Percentiles rank a stretch among this genome's conserved stretches.
phyloP scores from a whole-genome alignment of 2,113 vertebrate genomes.

The Sceloporus undulatus region DNA sequence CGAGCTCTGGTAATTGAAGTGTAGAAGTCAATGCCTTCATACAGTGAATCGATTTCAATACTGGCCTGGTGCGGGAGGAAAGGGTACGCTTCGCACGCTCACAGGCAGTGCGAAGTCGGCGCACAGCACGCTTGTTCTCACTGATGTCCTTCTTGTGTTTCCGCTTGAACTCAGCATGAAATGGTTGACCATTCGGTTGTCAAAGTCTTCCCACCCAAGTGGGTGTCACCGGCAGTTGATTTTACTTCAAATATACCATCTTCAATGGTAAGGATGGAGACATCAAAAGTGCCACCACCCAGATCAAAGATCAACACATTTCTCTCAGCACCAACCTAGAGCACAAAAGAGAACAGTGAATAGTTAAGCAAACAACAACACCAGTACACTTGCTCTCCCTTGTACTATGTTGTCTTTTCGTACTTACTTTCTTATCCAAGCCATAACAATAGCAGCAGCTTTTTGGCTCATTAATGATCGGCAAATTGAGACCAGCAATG shows the following conservation, averaged over 20 bases:
- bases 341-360: rapidly evolving
- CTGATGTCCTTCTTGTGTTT: slow-evolving; percentile 93
- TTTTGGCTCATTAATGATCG: slow-evolving; percentile 87
- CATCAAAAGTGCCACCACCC: slow-evolving; percentile 94
- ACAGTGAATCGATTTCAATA: slow-evolving; percentile 91
- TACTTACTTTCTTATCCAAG: slow-evolving; percentile 82
- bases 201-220: slow-evolving; percentile 90
- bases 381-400: rapidly evolving
- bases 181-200: slow-evolving; percentile 90
- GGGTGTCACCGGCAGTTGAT: slow-evolving; percentile 88
- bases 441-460: slow-evolving; percentile 87
- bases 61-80: slow-evolving; percentile 91
- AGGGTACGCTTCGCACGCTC: slow-evolving; percentile 90
- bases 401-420: too few species aligned
- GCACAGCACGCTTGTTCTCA: slow-evolving; percentile 88
- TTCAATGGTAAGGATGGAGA: slow-evolving; percentile 91
- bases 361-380: background rate
- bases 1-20: slow-evolving; percentile 89
- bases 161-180: slow-evolving; percentile 92
- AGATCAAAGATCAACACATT: slow-evolving; percentile 95
- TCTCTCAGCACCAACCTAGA: slow-evolving; percentile 84
- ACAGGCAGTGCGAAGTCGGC: slow-evolving; percentile 88
- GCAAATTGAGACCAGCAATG: slow-evolving; percentile 84
- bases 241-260: slow-evolving; percentile 92
- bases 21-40: slow-evolving; percentile 93